phyloP scores from a whole-genome alignment of 2,888 invertebrate species.

The Exephanes ischioxanthus region DNA sequence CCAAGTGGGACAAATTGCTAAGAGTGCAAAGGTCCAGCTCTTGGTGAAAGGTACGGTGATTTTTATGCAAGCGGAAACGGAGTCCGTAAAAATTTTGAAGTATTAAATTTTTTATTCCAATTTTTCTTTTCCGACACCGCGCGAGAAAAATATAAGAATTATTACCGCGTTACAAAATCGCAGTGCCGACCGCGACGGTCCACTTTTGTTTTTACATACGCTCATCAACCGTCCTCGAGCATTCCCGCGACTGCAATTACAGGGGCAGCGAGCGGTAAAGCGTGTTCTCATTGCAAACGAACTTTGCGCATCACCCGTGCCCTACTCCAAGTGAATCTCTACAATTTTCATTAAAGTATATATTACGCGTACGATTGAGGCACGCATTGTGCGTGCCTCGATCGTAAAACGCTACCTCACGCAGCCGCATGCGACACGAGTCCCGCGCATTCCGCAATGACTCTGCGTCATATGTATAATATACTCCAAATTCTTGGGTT shows the following conservation, averaged over 20 bases:
- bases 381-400: constrained; percentile 50
- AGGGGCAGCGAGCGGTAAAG: neutral
- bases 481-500: constrained; percentile 39
- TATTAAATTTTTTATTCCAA: neutral
- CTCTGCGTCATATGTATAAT: constrained; percentile 17
- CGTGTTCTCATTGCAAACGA: constrained; percentile 22
- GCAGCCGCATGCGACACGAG: constrained; percentile 50
- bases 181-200: neutral
- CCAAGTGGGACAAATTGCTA: constrained; percentile 59
- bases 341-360: constrained; percentile 61
- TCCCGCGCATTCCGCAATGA: constrained; percentile 44
- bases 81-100: neutral
- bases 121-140: neutral
- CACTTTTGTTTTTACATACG: constrained; percentile 11
- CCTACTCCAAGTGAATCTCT: constrained; percentile 56
- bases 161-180: neutral
- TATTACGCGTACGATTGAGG: constrained; percentile 32
- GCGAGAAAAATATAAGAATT: neutral
- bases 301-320: constrained; percentile 57
- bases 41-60: constrained; percentile 54
- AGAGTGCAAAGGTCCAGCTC: constrained; percentile 40
- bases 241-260: constrained; percentile 37
- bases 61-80: constrained; percentile 4
- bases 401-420: constrained; percentile 14
- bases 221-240: constrained; percentile 39